A percentile compares a stretch with the other conserved stretches of the same genome.
These are phyloP conservation scores for Psittacus erithacus DNA, from an alignment of 2,113 vertebrate genomes.

Conservation along the genomic window DNA sequence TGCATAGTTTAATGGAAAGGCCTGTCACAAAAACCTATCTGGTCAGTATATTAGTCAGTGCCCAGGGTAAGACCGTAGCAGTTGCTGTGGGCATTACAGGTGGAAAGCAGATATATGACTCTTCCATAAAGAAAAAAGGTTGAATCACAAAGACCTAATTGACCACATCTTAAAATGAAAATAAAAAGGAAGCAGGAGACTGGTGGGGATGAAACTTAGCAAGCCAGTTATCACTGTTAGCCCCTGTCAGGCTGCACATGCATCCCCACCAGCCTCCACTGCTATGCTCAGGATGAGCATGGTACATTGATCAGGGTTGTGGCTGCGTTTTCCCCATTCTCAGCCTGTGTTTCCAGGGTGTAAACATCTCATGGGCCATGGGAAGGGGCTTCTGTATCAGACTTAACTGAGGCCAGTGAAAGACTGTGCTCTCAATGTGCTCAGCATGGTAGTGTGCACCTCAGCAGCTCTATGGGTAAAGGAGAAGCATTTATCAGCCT, in stretches of 20 bases:
- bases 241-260: not conserved
- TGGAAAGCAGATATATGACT: not conserved
- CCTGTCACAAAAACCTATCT: not conserved
- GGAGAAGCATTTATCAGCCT: not conserved
- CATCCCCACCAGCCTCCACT: not conserved
- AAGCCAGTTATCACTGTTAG: not conserved
- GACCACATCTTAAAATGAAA: not conserved
- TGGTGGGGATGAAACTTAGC: not conserved
- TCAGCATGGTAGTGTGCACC: not conserved
- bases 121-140: not conserved
- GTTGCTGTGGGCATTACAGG: not conserved
- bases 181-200: not conserved
- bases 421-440: fast-evolving
- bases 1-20: not conserved
- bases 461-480: not conserved
- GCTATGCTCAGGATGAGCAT: not conserved
- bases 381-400: not conserved
- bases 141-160: not conserved
- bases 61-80: not conserved
- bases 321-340: not conserved
- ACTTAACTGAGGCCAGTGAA: not conserved
- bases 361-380: fast-evolving
- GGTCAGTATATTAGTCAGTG: not conserved
- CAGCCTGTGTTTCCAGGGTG: not conserved
- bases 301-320: fast-evolving